Conservation (phyloP, 2,888 invertebrate genomes). For the Incurvaria masculella region DNA sequence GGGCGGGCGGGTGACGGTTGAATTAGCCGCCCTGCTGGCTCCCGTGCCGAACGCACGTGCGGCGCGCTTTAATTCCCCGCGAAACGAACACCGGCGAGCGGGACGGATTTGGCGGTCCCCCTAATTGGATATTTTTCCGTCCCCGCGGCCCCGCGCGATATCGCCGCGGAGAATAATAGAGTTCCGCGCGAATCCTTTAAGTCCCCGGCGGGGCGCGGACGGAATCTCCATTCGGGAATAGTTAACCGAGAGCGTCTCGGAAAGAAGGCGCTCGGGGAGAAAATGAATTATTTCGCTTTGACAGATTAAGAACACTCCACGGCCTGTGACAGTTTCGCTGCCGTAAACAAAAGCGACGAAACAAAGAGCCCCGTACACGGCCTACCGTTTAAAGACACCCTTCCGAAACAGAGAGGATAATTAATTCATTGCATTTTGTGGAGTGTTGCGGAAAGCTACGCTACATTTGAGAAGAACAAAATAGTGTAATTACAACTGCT, state of each 20-base stretch:
- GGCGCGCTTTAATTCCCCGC: neutral
- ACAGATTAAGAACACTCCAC: slow-evolving; percentile 20
- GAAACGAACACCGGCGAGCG: neutral
- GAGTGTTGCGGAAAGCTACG: too few species aligned
- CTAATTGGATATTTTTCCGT: neutral
- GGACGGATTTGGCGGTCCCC: neutral
- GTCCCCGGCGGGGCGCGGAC: neutral
- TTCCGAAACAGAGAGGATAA: neutral
- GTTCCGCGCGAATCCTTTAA: neutral
- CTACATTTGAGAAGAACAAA: too few species aligned
- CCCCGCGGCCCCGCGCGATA: neutral
- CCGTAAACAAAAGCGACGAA: neutral
- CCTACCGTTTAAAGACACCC: neutral
- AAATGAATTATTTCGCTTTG: slow-evolving; percentile 35
- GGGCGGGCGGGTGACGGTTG: slow-evolving; percentile 21
- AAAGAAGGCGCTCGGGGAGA: slow-evolving; percentile 6
- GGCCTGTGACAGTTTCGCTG: neutral
- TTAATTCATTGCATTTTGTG: neutral
- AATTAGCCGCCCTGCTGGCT: slow-evolving; percentile 50
- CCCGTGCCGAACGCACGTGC: slow-evolving; percentile 27
- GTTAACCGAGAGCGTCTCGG: neutral
- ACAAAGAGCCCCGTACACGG: neutral
- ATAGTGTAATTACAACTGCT: too few species aligned
- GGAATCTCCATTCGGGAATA: neutral
- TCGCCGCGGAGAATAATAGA: neutral